These are phyloP conservation scores for Botrylloides violaceus DNA, from an alignment of 23 tunicate species.

Conservation along the genomic window DNA sequence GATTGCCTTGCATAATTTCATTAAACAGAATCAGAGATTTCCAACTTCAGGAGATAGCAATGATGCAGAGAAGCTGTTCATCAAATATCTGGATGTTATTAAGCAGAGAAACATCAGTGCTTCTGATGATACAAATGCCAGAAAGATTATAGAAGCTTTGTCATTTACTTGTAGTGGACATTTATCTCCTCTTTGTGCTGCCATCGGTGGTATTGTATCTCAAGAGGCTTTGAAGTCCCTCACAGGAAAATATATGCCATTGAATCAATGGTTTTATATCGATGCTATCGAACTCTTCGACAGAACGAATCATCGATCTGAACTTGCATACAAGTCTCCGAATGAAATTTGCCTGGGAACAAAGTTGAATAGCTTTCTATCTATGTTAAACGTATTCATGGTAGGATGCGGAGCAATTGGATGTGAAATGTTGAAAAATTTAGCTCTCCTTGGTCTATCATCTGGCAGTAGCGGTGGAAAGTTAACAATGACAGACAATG, in stretches of 20 bases:
- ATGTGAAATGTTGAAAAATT: conserved; percentile 23
- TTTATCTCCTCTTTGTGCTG: conserved; percentile 13
- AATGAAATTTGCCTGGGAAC: conserved; percentile 7
- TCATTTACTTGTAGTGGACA: conserved; percentile 13
- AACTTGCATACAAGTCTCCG: not conserved
- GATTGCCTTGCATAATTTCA: not conserved
- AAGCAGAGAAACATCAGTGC: not conserved
- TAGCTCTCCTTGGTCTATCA: conserved; percentile 14
- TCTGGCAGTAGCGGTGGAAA: not conserved
- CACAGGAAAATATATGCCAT: conserved; percentile 17
- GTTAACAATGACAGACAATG: conserved; percentile 9
- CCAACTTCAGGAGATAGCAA: not conserved
- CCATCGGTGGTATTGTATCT: conserved; percentile 17
- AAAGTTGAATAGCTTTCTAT: not conserved
- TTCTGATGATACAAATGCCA: not conserved
- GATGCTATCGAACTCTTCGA: conserved; percentile 2
- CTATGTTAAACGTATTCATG: conserved; percentile 11
- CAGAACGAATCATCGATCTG: not conserved
- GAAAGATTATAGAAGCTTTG: not conserved
- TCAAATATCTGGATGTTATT: not conserved
- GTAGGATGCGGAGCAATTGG: conserved; percentile 30
- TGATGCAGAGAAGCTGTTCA: conserved; percentile 15
- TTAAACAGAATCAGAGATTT: not conserved
- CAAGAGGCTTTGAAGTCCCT: conserved; percentile 24
- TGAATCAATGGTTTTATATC: conserved; percentile 21